Evolutionary conservation across 2,113 vertebrate genomes (phyloP), one percentile per base, ranked within the genome.

Genomic region (Sinocyclocheilus maitianheensis): DNA sequence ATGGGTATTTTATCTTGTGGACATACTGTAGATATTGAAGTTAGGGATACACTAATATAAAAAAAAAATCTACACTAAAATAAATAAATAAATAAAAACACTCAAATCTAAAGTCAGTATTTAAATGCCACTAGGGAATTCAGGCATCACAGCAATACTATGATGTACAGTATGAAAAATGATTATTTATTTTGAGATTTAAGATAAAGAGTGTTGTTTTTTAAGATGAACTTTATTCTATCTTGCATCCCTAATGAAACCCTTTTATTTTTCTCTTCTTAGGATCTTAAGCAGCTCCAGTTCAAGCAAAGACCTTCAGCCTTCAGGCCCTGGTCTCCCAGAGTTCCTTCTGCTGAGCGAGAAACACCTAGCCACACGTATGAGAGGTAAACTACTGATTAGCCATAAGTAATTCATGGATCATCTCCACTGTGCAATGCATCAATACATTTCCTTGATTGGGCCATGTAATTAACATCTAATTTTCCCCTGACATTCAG

Each of bases 281-380:
- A 95, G 94, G 93, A 95, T 84, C 91, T 94, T 75, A 94, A 95
- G 89, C 92, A 92, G 88, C 91, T 92, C 86, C 94, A 95, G 51
- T 86, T 94, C 65, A 94, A 95, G 87, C 94, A 94, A 89, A 93
- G 94, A 72, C 92, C 93, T 72, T 95, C 94, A 5, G 94, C 94
- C 84, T 95, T 95, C 91, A 94, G 94, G 12, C 94, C 94, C 67
- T 95, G 94, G 94, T 94, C 93, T 81, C 93, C 94, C 24, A 93
- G 94, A 91, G 89, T 88, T 40, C 72, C 83, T 2, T 81, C 87
- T 12, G 83, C 86, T 75, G 93, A 94, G 60, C 93, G 90, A 89
- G 93, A 93, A 65, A 92, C 90, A 80, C 75, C 90, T 55, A 82
- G 65, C 9, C 4, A 87, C 88, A 91, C 92, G 37, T 91, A 89